Evolutionary conservation across 2,888 invertebrate species (phyloP).

Genomic region (Drosophila subsilvestris): DNA sequence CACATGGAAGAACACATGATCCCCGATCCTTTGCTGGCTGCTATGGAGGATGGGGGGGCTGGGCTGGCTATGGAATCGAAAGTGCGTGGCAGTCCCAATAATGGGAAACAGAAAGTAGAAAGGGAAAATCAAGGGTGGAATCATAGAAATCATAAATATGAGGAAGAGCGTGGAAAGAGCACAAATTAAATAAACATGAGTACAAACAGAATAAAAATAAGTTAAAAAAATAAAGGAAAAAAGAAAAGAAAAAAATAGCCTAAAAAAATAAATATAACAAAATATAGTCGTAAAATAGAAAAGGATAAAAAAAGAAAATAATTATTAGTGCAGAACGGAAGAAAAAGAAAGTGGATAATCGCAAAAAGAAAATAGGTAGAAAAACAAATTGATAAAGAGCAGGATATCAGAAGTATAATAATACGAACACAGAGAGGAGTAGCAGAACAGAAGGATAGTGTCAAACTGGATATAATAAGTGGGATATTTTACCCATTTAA

Average conservation of each 20-base stretch:
- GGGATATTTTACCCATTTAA: background rate
- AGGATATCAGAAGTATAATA: too few species aligned
- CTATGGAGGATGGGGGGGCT: background rate
- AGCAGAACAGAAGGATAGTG: background rate
- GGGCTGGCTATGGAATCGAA: background rate
- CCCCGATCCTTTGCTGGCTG: constrained; percentile 9
- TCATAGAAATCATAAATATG: background rate
- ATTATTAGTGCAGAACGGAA: too few species aligned
- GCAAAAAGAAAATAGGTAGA: too few species aligned
- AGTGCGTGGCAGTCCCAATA: too few species aligned
- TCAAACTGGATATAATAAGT: background rate
- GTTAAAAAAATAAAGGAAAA: background rate
- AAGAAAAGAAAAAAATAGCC: too few species aligned
- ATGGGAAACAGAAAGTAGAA: background rate
- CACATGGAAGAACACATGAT: constrained; percentile 6
- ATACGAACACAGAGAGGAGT: background rate
- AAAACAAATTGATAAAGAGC: too few species aligned
- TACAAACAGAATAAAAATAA: background rate
- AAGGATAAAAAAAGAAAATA: too few species aligned
- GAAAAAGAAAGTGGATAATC: background rate
- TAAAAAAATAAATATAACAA: background rate
- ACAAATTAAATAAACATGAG: background rate
- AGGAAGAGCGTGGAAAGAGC: background rate
- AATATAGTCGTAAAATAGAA: background rate
- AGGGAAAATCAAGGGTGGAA: background rate